phyloP scores from a whole-genome alignment of 2,888 invertebrate genomes.

The Drosophila buzzatii region DNA sequence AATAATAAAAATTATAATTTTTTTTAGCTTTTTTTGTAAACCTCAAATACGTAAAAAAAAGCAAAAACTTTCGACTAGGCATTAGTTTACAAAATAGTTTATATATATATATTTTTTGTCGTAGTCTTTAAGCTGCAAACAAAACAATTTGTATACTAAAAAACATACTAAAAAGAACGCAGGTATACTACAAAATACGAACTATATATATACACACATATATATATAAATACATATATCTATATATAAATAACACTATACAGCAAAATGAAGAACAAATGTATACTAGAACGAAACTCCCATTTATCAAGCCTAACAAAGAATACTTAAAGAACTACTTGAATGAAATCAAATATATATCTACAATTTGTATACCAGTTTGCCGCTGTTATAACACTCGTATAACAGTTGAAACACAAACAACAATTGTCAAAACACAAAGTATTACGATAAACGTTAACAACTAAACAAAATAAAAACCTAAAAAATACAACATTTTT shows the following conservation, averaged over 20 bases:
- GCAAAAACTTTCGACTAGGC: slow-evolving; percentile 57
- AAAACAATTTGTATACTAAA: slow-evolving; percentile 70
- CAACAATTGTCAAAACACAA: slow-evolving; percentile 54
- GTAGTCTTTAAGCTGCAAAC: slow-evolving; percentile 58
- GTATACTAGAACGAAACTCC: slow-evolving; percentile 59
- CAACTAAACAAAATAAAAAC: slow-evolving; percentile 6
- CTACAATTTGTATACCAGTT: slow-evolving; percentile 57
- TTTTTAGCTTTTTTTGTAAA: slow-evolving; percentile 57
- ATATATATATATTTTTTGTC: slow-evolving; percentile 55
- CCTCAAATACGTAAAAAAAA: slow-evolving; percentile 61
- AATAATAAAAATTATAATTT: not conserved
- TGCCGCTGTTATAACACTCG: slow-evolving; percentile 43
- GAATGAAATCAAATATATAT: not conserved
- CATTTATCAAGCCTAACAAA: slow-evolving; percentile 50
- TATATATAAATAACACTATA: slow-evolving; percentile 30
- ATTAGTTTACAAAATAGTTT: slow-evolving; percentile 66
- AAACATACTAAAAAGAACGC: slow-evolving; percentile 41
- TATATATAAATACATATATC: slow-evolving; percentile 10
- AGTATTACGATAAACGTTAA: slow-evolving; percentile 47
- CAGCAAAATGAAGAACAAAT: slow-evolving; percentile 50
- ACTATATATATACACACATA: slow-evolving; percentile 33
- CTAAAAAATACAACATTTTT: slow-evolving; percentile 32
- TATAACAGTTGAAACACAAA: slow-evolving; percentile 42
- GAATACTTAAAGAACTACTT: slow-evolving; percentile 10
- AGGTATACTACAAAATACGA: slow-evolving; percentile 61